A percentile compares a stretch with the other conserved stretches of the same genome.
Evolutionary conservation across 1,140 invertebrate genomes (phyloP).

Genomic region (Paraescarpia echinospica): DNA sequence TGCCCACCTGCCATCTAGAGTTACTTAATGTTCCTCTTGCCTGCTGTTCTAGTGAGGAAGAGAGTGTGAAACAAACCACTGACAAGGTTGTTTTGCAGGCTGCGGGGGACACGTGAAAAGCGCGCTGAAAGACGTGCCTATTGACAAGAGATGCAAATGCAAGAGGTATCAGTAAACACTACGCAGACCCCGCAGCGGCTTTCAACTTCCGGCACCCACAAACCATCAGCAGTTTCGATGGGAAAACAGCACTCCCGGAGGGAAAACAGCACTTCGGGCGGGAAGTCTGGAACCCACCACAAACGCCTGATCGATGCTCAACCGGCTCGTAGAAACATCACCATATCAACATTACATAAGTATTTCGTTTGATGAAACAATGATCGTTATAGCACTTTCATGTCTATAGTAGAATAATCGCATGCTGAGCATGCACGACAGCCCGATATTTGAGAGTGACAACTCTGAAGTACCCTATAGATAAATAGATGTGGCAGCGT

Average conservation of each 20-base stretch:
- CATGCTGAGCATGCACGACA: not conserved
- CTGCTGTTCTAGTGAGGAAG: too few relatives aligned
- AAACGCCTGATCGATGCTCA: not conserved
- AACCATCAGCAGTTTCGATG: too few relatives aligned
- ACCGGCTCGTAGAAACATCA: not conserved
- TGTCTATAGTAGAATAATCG: not conserved
- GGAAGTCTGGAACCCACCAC: not conserved
- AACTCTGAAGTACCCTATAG: not conserved
- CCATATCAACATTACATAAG: not conserved
- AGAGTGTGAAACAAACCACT: too few relatives aligned
- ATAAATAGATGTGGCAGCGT: not conserved
- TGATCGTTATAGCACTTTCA: not conserved
- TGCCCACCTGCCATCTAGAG: too few relatives aligned
- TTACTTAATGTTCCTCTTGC: too few relatives aligned
- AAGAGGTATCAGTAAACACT: not conserved
- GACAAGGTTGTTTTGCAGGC: not conserved
- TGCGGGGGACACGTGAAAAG: conserved; percentile 8
- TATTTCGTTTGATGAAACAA: not conserved
- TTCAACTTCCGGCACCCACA: not conserved
- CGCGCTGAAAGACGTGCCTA: conserved; percentile 13
- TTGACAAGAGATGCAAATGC: conserved; percentile 18
- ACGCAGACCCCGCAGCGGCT: not conserved
- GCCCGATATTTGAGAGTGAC: not conserved
- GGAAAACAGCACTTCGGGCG: not conserved
- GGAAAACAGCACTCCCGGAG: not conserved